Conservation (phyloP, 2,888 invertebrate genomes). For the Pterostichus niger region DNA sequence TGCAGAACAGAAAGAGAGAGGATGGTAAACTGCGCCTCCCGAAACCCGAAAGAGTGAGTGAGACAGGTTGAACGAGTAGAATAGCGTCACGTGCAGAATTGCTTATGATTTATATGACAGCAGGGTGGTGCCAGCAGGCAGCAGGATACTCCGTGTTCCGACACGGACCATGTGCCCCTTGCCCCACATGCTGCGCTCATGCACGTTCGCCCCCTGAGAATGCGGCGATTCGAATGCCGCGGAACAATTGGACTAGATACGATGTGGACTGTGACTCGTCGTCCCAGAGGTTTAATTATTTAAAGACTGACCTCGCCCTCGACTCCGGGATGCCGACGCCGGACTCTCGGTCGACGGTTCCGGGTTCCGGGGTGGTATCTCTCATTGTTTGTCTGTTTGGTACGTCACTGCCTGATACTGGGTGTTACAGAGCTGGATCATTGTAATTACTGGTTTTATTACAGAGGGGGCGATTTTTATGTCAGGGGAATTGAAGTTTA, state of each 20-base stretch:
- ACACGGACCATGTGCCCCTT: constrained; percentile 31
- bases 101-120: constrained; percentile 67
- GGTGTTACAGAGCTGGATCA: constrained; percentile 20
- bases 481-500: constrained; percentile 23
- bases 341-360: no score
- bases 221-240: constrained; percentile 56
- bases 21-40: neutral
- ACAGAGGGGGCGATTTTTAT: constrained; percentile 16
- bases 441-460: constrained; percentile 46
- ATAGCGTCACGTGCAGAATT: constrained; percentile 65
- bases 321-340: neutral
- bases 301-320: constrained; percentile 52
- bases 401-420: constrained; percentile 20
- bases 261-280: constrained; percentile 32
- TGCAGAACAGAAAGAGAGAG: constrained; percentile 13
- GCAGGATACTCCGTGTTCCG: constrained; percentile 24
- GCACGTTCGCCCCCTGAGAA: constrained; percentile 54
- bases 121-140: constrained; percentile 44
- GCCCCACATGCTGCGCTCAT: constrained; percentile 45
- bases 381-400: constrained; percentile 34
- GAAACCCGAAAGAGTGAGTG: neutral
- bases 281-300: constrained; percentile 62
- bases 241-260: constrained; percentile 57
- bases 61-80: constrained; percentile 2
- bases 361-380: neutral